A percentile compares a stretch with the other conserved stretches of the same genome.
phyloP scores from a whole-genome alignment of 2,113 vertebrate species.

The Helogale parvula region DNA sequence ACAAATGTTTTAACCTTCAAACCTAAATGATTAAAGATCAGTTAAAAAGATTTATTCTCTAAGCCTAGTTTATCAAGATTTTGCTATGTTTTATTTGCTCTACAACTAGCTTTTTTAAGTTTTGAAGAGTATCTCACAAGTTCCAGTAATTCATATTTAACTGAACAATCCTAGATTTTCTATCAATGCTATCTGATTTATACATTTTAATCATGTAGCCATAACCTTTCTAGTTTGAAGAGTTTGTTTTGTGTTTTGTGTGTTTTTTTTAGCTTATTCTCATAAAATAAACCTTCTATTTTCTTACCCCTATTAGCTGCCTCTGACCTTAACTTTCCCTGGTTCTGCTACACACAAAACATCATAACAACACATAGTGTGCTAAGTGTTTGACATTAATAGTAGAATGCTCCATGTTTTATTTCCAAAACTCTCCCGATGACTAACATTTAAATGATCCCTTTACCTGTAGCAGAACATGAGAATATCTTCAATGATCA shows the following conservation, averaged over 20 bases:
- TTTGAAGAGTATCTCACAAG: neutral
- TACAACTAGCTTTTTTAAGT: neutral
- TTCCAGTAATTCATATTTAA: neutral
- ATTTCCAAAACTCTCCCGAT: neutral
- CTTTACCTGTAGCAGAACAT: neutral
- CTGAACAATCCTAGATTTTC: neutral
- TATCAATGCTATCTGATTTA: neutral
- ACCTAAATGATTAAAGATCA: slow-evolving; percentile 20
- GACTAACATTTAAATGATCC: slow-evolving; percentile 20
- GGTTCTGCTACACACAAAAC: neutral
- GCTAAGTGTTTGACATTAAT: neutral
- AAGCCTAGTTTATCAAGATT: neutral
- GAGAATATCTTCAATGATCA: slow-evolving; percentile 11
- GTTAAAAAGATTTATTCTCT: slow-evolving; percentile 33
- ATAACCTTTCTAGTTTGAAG: neutral
- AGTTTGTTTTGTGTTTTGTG: neutral
- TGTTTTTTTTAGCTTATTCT: neutral
- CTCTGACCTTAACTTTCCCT: slow-evolving; percentile 7
- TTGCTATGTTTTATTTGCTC: slow-evolving; percentile 12
- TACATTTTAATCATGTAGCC: neutral
- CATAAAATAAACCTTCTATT: neutral
- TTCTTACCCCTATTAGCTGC: neutral
- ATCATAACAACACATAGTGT: neutral
- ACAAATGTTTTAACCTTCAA: slow-evolving; percentile 27
- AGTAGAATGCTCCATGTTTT: neutral